A percentile compares a stretch with the other conserved stretches of the same genome.
These are phyloP conservation scores for Apamea monoglypha DNA, from an alignment of 2,888 invertebrate species.

Conservation along the genomic window DNA sequence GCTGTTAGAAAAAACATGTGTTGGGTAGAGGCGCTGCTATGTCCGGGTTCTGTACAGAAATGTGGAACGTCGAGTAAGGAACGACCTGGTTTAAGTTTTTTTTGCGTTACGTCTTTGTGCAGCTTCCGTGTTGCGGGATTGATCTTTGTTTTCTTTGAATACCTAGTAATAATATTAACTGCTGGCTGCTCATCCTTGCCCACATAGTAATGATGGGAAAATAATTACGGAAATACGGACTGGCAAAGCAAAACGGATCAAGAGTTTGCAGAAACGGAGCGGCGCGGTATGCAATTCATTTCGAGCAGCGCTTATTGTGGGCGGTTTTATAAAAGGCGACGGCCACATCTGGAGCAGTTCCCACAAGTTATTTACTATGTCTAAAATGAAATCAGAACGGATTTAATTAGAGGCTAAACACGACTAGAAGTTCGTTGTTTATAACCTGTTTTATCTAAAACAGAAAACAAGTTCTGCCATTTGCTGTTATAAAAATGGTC, in stretches of 20 bases:
- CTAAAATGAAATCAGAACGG: background rate
- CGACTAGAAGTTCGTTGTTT: background rate
- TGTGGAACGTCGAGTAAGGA: background rate
- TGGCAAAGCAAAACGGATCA: background rate
- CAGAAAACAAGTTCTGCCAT: constrained; percentile 18
- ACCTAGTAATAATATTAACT: background rate
- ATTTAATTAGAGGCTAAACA: background rate
- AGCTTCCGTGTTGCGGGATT: background rate
- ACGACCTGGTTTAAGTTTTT: background rate
- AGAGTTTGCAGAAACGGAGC: too few species aligned
- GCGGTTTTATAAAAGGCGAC: background rate
- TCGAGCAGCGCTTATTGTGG: background rate
- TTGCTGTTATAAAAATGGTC: constrained; percentile 5
- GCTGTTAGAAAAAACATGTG: constrained; percentile 41
- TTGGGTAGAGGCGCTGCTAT: constrained; percentile 15
- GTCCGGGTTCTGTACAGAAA: constrained; percentile 38
- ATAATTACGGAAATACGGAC: background rate
- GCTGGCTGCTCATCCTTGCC: too few species aligned
- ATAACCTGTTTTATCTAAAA: constrained; percentile 33
- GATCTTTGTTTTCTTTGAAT: background rate
- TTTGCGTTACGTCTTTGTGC: background rate
- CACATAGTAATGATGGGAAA: background rate
- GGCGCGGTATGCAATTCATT: background rate
- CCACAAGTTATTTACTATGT: background rate
- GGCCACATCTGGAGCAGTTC: background rate